Conservation (phyloP, 2,797 vertebrate species). For the Rhabdomys pumilio region DNA sequence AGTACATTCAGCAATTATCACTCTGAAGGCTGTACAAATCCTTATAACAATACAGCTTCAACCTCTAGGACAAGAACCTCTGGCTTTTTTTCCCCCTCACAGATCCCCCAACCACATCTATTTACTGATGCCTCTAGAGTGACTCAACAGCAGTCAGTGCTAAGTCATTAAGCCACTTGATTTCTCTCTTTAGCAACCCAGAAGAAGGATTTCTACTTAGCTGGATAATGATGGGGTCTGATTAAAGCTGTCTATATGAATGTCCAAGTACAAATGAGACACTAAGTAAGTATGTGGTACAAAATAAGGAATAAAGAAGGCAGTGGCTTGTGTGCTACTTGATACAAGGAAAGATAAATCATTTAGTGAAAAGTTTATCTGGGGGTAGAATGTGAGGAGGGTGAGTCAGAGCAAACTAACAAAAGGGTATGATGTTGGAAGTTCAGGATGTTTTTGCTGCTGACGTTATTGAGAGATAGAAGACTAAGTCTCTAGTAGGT, state of each 20-base stretch:
- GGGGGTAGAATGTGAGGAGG: slow-evolving; percentile 39
- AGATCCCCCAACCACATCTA: neutral
- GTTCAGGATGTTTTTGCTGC: slow-evolving; percentile 31
- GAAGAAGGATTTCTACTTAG: neutral
- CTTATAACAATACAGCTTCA: neutral
- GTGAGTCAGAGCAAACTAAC: slow-evolving; percentile 82
- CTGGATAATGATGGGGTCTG: neutral
- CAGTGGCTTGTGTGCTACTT: slow-evolving; percentile 22
- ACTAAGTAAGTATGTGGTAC: slow-evolving; percentile 47
- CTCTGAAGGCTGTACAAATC: slow-evolving; percentile 46
- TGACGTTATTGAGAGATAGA: slow-evolving; percentile 62
- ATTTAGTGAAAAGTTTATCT: slow-evolving; percentile 62
- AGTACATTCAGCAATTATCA: slow-evolving; percentile 55
- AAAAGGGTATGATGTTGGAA: slow-evolving; percentile 61
- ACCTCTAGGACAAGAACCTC: neutral
- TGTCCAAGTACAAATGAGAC: slow-evolving; percentile 6
- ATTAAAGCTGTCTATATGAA: slow-evolving; percentile 45
- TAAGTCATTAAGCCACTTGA: neutral
- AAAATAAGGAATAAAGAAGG: slow-evolving; percentile 65
- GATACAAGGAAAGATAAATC: slow-evolving; percentile 69
- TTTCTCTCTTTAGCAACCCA: neutral
- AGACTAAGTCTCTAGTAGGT: slow-evolving; percentile 2
- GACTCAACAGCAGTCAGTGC: neutral
- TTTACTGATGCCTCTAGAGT: neutral
- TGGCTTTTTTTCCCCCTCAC: no score